Evolutionary conservation across 2,888 invertebrate genomes (phyloP), one percentile per base, ranked within the genome.

Genomic region (Diarsia mendica): DNA sequence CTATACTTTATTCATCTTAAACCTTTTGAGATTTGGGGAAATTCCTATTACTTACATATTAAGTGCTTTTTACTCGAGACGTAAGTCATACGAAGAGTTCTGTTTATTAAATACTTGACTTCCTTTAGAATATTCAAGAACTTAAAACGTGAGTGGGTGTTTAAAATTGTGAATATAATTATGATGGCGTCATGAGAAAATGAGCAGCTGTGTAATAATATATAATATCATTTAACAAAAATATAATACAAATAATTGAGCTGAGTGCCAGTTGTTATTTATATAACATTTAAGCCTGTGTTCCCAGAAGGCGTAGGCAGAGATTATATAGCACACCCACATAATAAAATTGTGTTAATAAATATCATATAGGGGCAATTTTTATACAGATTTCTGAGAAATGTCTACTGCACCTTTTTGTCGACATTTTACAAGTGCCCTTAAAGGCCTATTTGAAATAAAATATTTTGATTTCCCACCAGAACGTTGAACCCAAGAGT

Each of bases 191-290:
- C 20, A 33, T 20, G 20, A 63, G 9, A 23, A 55, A 5, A 39
- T 6, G n/a, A 48, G 13, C 55, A 65, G 18, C 49, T 66, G 78
- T 66, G 13, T 55, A 23, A n/a, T n/a, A n/a, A n/a, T n/a, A n/a
- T 51, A 2, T 48, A 39, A 2, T 48, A 48, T 3, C 1, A 3
- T 18, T 15, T 39, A 39, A 39, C 20, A 77, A 39, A 63, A 48
- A 18, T 4, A 51, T 46, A 28, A 61, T 13, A 28, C 39, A 49
- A 75, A 51, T 18, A 75, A 61, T 46, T 39, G 3, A 39, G 5
- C 6, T n/a, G 18, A 18, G 4, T 28, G 9, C n/a, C n/a, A 61
- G 20, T 5, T 53, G 15, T 39, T 53, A 58, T 20, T 46, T 61
- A n/a, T 10, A n/a, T 61, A 51, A 76, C 5, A 23, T 46, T 20